Evolutionary conservation across 35 echinoderm and acorn worm species (phyloP).

Genomic region (Nesometra sesokonis): DNA sequence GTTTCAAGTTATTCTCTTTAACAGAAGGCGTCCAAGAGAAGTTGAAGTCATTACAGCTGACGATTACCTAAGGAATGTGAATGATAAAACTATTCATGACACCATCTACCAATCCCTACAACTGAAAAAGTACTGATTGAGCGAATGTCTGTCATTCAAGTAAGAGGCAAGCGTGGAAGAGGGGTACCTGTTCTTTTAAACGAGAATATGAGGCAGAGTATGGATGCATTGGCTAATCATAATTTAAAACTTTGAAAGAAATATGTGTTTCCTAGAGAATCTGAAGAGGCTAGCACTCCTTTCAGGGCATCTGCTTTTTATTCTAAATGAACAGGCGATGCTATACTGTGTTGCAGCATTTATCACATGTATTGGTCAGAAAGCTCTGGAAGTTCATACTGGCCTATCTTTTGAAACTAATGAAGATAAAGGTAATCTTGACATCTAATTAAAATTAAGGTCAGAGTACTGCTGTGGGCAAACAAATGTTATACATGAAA

Average conservation of each 20-base stretch:
- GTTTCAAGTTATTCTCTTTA: constrained; percentile 30
- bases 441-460: neutral
- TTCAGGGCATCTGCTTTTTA: constrained; percentile 1
- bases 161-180: constrained; percentile 40
- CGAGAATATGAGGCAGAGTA: no score
- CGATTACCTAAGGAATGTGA: constrained; percentile 9
- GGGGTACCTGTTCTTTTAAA: constrained; percentile 47
- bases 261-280: constrained; percentile 6
- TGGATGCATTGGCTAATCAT: neutral
- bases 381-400: no score
- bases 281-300: constrained; percentile 11
- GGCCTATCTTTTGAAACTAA: neutral
- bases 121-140: constrained; percentile 27
- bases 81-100: constrained; percentile 28
- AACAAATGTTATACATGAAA: constrained; percentile 42
- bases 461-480: neutral
- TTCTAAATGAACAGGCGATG: no score
- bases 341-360: no score
- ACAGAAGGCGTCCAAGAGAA: constrained; percentile 37
- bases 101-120: constrained; percentile 24
- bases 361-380: no score
- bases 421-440: neutral
- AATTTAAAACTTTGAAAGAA: neutral
- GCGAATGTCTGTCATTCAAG: constrained; percentile 22
- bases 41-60: constrained; percentile 10